These are phyloP conservation scores for Cossypha polioptera DNA, from an alignment of 2,797 vertebrate genomes.

Conservation along the genomic window DNA sequence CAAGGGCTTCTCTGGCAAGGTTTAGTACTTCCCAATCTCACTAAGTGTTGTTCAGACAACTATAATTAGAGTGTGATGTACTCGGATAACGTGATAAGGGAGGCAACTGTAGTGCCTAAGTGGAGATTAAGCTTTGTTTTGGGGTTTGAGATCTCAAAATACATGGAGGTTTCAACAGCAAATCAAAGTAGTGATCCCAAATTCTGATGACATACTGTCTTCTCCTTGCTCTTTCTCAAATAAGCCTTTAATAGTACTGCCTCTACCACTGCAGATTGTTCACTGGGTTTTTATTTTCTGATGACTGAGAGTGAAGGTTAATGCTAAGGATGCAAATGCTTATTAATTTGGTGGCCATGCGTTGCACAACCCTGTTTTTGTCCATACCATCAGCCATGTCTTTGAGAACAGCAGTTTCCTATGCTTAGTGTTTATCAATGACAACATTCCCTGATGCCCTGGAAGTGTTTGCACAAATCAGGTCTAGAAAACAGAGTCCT, in stretches of 20 bases:
- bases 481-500: not conserved
- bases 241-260: not conserved
- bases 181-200: not conserved
- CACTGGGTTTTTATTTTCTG: not conserved
- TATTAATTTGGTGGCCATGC: not conserved
- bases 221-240: not conserved
- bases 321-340: not conserved
- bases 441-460: not conserved
- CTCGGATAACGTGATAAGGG: conserved; percentile 43
- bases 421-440: not conserved
- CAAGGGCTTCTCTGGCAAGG: conserved; percentile 42
- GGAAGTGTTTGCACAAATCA: not conserved
- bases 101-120: not conserved
- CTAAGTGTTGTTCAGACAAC: conserved; percentile 34
- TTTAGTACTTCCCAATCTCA: conserved; percentile 36
- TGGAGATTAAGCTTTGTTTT: conserved; percentile 45
- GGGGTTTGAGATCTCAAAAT: conserved; percentile 30
- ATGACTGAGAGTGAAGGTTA: not conserved
- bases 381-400: not conserved
- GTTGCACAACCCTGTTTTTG: fast-evolving
- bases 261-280: not conserved
- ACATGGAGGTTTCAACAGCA: not conserved
- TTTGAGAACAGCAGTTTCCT: not conserved
- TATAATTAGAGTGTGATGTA: conserved; percentile 56
- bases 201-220: not conserved